Conservation (phyloP, 2,113 vertebrate species). For the Serinus canaria region DNA sequence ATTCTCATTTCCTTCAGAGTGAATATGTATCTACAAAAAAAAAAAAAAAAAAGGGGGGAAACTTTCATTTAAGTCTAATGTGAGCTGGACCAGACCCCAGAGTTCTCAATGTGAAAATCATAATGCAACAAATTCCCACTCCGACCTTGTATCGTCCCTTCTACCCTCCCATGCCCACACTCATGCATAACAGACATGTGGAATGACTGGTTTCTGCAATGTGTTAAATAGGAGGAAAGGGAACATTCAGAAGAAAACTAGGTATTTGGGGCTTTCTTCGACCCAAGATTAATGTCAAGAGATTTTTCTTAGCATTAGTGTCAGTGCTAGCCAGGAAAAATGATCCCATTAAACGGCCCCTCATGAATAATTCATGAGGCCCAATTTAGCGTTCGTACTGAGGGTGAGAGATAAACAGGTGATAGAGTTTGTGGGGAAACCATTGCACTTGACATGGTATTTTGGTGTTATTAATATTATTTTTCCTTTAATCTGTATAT, state of each 20-base stretch:
- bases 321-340: conserved; percentile 75
- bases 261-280: conserved; percentile 71
- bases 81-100: not conserved
- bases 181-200: not conserved
- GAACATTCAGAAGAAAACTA: conserved; percentile 65
- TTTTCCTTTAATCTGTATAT: not conserved
- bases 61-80: not conserved
- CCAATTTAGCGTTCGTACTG: conserved; percentile 70
- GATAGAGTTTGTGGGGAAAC: conserved; percentile 67
- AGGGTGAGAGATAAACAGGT: conserved; percentile 71
- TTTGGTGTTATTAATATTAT: conserved; percentile 23
- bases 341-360: conserved; percentile 73
- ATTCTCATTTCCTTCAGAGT: not conserved
- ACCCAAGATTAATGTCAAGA: conserved; percentile 74
- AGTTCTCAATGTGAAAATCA: not conserved
- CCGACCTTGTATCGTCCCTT: not conserved
- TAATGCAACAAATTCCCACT: not conserved
- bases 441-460: conserved; percentile 15
- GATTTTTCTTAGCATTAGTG: conserved; percentile 78
- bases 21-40: not conserved
- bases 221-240: conserved; percentile 30
- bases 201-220: conserved; percentile 16
- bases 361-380: conserved; percentile 75
- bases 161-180: not conserved
- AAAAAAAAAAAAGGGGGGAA: not conserved